A percentile compares a stretch with the other conserved stretches of the same genome.
Evolutionary conservation across 2,797 vertebrate species (phyloP).

Genomic region (Telmatherina bonti): DNA sequence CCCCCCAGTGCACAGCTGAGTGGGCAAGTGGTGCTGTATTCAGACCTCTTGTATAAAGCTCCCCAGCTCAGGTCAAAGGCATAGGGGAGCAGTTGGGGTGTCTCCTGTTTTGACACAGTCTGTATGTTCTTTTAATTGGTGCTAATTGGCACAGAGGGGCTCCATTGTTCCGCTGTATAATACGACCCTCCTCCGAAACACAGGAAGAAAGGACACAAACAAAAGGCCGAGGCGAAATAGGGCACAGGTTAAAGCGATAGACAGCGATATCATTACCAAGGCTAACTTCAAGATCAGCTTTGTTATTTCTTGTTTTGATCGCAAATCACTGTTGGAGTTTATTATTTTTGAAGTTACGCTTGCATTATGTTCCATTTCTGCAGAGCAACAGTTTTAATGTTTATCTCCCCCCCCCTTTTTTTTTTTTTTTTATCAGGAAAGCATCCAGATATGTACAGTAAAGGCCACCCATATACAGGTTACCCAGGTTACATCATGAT

Average conservation of each 20-base stretch:
- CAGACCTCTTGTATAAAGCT: constrained; percentile 69
- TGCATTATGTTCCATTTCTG: not conserved
- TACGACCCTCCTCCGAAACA: constrained; percentile 67
- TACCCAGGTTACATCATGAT: constrained; percentile 99
- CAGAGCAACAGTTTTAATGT: not conserved
- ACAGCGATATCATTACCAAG: constrained; percentile 72
- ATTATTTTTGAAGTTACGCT: not conserved
- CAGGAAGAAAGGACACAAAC: constrained; percentile 68
- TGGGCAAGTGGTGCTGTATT: constrained; percentile 61
- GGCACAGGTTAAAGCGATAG: constrained; percentile 71
- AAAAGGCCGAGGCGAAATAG: constrained; percentile 68
- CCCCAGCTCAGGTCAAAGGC: constrained; percentile 70
- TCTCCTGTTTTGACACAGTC: constrained; percentile 82
- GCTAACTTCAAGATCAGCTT: constrained; percentile 27
- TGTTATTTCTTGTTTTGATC: constrained; percentile 8
- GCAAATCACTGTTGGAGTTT: constrained; percentile 7
- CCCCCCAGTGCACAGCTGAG: constrained; percentile 35
- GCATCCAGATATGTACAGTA: constrained; percentile 92
- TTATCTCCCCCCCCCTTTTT: constrained; percentile 33
- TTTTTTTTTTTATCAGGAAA: constrained; percentile 84
- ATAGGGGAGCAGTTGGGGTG: constrained; percentile 72
- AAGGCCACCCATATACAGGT: constrained; percentile 91
- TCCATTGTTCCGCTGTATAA: constrained; percentile 81
- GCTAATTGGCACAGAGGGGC: constrained; percentile 82
- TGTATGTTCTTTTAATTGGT: constrained; percentile 86